A percentile compares a stretch with the other conserved stretches of the same genome.
These are phyloP conservation scores for Podotricha telesiphe DNA, from an alignment of 2,888 invertebrate genomes.

Conservation along the genomic window DNA sequence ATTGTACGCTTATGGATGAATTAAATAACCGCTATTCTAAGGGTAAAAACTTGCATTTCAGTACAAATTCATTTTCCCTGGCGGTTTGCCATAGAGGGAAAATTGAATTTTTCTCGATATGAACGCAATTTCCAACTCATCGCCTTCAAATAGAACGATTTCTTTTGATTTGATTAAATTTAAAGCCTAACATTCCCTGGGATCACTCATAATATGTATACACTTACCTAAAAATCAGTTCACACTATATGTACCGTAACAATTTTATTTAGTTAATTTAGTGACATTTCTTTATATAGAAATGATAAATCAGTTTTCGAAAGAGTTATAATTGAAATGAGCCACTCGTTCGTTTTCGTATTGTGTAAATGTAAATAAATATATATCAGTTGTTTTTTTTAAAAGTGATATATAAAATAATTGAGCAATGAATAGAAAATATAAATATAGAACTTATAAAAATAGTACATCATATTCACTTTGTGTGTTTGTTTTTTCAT, in stretches of 20 bases:
- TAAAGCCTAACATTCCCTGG: neutral
- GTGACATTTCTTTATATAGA: neutral
- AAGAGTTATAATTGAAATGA: too few species aligned
- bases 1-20: neutral
- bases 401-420: too few species aligned
- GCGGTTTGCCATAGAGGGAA: slow-evolving; percentile 40
- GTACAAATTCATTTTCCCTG: slow-evolving; percentile 33
- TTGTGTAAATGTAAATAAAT: too few species aligned
- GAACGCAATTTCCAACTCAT: slow-evolving; percentile 50
- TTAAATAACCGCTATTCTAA: slow-evolving; percentile 15
- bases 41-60: slow-evolving; percentile 24
- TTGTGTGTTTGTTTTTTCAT: too few species aligned
- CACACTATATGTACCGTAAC: neutral
- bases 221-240: neutral
- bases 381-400: too few species aligned
- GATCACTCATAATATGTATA: neutral
- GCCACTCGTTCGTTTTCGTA: too few species aligned
- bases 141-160: slow-evolving; percentile 44
- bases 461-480: too few species aligned
- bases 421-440: too few species aligned
- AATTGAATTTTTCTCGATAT: slow-evolving; percentile 53
- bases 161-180: slow-evolving; percentile 42
- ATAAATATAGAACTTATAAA: too few species aligned
- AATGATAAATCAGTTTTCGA: neutral
- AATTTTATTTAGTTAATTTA: too few species aligned